Evolutionary conservation across 2,888 invertebrate genomes (phyloP).

Genomic region (Andrena chrysosceles): DNA sequence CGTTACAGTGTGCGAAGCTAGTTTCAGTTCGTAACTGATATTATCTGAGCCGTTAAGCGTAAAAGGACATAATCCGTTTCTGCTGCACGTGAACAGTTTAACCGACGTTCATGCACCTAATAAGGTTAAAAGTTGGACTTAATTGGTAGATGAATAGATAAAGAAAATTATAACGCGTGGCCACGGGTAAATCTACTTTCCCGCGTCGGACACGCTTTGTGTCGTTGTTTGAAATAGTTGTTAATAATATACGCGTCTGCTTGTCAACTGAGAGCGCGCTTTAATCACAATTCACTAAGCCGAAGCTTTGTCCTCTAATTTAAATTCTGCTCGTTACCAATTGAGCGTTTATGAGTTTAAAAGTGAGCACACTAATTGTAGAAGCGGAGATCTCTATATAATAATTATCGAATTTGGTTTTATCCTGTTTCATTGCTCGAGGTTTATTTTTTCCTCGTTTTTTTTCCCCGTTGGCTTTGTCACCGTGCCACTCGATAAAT

Average conservation of each 20-base stretch:
- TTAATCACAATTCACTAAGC: neutral
- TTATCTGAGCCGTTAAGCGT: constrained; percentile 50
- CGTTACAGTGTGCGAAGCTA: constrained; percentile 16
- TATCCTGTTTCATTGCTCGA: neutral
- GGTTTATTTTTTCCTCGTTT: too few relatives aligned
- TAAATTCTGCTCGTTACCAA: too few relatives aligned
- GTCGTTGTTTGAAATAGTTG: neutral
- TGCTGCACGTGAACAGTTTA: constrained; percentile 29
- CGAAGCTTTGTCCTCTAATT: neutral
- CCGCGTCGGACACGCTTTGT: neutral
- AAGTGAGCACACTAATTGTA: too few relatives aligned
- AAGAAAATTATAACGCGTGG: constrained; percentile 24
- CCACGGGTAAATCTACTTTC: neutral
- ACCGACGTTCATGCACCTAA: constrained; percentile 28
- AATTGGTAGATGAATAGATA: constrained; percentile 37
- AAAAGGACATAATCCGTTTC: constrained; percentile 51
- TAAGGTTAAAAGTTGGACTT: constrained; percentile 48
- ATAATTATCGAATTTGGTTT: neutral
- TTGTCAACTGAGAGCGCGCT: neutral
- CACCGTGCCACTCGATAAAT: constrained; percentile 43
- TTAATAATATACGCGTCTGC: neutral
- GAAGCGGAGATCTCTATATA: neutral
- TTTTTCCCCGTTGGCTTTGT: constrained; percentile 10
- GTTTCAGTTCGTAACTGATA: constrained; percentile 46
- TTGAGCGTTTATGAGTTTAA: too few relatives aligned